Base-by-base conservation (phyloP, 37 sponge, comb jelly and placozoan genomes). In the Sycon ciliatum region DNA sequence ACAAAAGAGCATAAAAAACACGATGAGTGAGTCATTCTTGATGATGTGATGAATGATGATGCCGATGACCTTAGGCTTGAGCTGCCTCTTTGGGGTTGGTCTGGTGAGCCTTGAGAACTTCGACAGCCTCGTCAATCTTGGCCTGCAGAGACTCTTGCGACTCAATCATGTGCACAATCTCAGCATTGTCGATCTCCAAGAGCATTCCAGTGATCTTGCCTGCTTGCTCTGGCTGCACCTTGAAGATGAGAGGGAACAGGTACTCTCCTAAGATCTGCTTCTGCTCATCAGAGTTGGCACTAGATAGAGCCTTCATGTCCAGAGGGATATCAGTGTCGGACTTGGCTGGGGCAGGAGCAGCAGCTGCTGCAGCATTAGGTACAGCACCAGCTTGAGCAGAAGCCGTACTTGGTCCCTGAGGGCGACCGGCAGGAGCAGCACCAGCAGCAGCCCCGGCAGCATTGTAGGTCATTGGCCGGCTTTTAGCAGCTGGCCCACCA, bases 151-250 rank as follows among this genome's bases (percentile, higher is more conserved):
- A 73, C 53, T 89, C 87, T 0, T 74, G 82, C 23, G 81, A 81
- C 52, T 90, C 99, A 73, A 98, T 69, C 80, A 98, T 82, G 79
- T 88, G 95, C 28, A 98, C 77, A 58, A 98, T 73, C 74, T 98
- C 94, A 62, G 85, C 68, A 78, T 85, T 90, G 42, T 90, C 92
- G 81, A 98, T 85, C 79, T 98, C 99, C 81, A 98, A 57, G 63
- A 98, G 66, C 94, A 98, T 98, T 23, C 63, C 63, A 34, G 99
- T 98, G 67, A 98, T 92, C 76, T 92, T 98, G 11, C 91, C 90
- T 57, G 99, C 85, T 55, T 79, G 76, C 18, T 98, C 91, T 40
- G 87, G 82, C 34, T 89, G 79, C 35, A 78, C 58, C 4, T 34
- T 2, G 38, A 62, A 73, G 63, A 97, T 89, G 39, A 66, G 73